Evolutionary conservation across 2,888 invertebrate genomes (phyloP).

Genomic region (Syrphus vitripennis): DNA sequence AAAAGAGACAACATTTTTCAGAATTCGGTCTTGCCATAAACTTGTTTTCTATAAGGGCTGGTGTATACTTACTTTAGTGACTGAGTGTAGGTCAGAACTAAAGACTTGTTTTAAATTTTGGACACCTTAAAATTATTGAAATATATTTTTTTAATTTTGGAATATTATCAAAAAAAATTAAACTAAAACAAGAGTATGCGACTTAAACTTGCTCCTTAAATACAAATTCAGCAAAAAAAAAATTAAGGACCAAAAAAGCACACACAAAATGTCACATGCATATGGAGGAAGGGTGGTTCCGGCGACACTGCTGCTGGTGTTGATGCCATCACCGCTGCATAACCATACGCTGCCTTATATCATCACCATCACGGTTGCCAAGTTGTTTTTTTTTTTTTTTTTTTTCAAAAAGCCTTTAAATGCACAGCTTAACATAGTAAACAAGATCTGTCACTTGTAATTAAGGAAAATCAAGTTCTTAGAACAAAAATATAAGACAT

Average conservation of each 20-base stretch:
- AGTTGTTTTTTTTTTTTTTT: not conserved
- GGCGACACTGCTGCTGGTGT: slow-evolving; percentile 25
- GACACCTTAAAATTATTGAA: not conserved
- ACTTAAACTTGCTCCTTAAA: not conserved
- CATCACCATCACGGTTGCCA: not conserved
- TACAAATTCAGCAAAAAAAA: not conserved
- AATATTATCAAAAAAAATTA: not conserved
- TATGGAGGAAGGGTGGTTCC: slow-evolving; percentile 27
- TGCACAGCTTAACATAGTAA: too few species aligned
- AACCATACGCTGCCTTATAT: not conserved
- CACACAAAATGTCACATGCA: slow-evolving; percentile 5
- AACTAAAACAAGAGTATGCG: not conserved
- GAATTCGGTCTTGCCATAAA: too few species aligned
- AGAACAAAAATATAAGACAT: too few species aligned
- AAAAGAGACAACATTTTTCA: too few species aligned
- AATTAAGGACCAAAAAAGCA: not conserved
- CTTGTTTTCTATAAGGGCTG: too few species aligned
- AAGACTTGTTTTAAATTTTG: not conserved
- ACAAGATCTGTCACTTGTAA: not conserved
- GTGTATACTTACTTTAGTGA: too few species aligned
- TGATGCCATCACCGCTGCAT: slow-evolving; percentile 1
- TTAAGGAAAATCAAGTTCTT: too few species aligned
- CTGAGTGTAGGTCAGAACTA: not conserved
- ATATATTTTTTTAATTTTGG: not conserved
- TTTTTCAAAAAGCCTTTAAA: not conserved